Base-by-base conservation (phyloP, 2,113 vertebrate genomes). In the Rhinogobius similis region DNA sequence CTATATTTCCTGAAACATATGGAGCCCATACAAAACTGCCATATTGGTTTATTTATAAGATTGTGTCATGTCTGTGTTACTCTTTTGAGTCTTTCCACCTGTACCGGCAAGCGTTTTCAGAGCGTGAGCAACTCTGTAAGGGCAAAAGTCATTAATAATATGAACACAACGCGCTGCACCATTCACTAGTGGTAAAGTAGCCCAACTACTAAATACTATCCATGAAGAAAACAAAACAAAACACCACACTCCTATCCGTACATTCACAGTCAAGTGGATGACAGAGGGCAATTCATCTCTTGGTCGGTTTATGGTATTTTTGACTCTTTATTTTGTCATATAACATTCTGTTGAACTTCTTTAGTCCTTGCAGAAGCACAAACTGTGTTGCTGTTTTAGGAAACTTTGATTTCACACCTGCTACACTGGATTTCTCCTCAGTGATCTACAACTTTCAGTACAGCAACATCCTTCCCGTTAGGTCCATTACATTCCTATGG, bases 401-500 rank as follows among this genome's bases (percentile, higher is more conserved):
- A 55, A 77, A 74, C 67, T 67, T 79, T 58, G 24, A 58, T 76
- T 90, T 86, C 78, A 77, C 85, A 86, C 82, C 76, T 67, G 26
- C 80, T 72, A 66, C 77, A 77, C 75, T 70, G 64, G 71, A 84
- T 81, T 78, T 65, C 74, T 72, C 75, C 68, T 7, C 62, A 0
- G 61, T 16, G 61, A 68, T 67, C 36, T 41, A 63, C 62, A 39
- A 23, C 70, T 78, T 56, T 81, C 74, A 73, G 68, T 79, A 71
- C 79, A 82, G 75, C 70, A 81, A 70, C 29, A 82, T 69, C 70
- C 84, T 90, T 90, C 87, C 87, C 82, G 86, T 83, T 88, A 86
- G 75, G 85, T 84, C 89, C 88, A 92, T 91, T 91, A 89, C 85
- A 90, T 89, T 87, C 77, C 84, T 87, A 83, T 86, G 82, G 84